Evolutionary conservation across 2,113 vertebrate genomes (phyloP), one percentile per base, ranked within the genome.

Genomic region (Coracopsis vasa): DNA sequence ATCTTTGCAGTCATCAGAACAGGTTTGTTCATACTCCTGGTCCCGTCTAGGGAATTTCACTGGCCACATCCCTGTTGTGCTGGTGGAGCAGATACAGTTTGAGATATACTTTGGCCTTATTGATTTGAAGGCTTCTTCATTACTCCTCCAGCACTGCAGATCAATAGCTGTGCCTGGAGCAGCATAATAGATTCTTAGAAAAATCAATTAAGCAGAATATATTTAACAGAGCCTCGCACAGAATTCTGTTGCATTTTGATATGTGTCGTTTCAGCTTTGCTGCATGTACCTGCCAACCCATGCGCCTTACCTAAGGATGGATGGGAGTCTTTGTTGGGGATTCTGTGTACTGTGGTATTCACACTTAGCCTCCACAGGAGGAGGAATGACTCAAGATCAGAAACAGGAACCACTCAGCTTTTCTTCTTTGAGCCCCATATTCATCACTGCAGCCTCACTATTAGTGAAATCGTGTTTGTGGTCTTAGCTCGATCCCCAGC

Each of bases 141-240:
- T 97, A 98, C 97, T 96, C 96, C 96, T 94, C 82, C 79, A 95
- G 94, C 87, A 7, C 96, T 90, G 79, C 94, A 60, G 96, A 97
- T 98, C 97, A 94, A 98, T 98, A 97, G 92, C 81, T 28, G 28
- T 91, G 94, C 97, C 97, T 92, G 82, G 91, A 90, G 97, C 97
- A 94, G 96, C 95, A 96, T 96, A 97, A 97, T 98, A 96, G 95
- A 96, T 97, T 97, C 84, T 95, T 94, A 1, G 54, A 95, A 97
- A 97, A 98, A 98, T 98, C 98, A 97, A 98, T 98, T 97, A 97
- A 97, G 79, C 88, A 90, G 97, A 93, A 92, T 97, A 92, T 97
- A 96, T 97, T 97, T 85, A 92, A 95, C 90, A 94, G 92, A 94
- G 81, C 45, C 83, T 47, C 31, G 85, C 80, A 69, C 15, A 19